Base-by-base conservation (phyloP, 2,113 vertebrate species). In the Hiodon alosoides region DNA sequence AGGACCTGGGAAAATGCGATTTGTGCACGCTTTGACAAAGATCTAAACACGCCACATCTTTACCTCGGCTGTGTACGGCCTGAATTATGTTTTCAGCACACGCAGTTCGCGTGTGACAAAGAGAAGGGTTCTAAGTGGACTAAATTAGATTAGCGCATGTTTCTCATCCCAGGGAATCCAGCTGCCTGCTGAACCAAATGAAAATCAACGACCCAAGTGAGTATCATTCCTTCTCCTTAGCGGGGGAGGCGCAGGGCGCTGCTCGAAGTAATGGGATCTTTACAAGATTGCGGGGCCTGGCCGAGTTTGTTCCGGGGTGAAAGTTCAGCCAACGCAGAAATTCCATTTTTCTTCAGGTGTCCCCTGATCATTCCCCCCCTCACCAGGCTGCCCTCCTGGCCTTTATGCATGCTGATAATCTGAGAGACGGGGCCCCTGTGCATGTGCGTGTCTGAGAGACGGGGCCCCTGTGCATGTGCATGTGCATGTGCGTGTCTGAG, bases 181-280 rank as follows among this genome's bases (percentile, higher is more conserved):
- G 57, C 46, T 17, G 66, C 10, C 74, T 62, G 6, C 16, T 5
- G 48, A 55, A 51, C 6, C 31, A 53, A 46, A 53, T 58, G 4
- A n/a, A 69, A 57, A 64, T 14, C 48, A 64, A 62, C 3, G 17
- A 9, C 0, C 3, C 11, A 62, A 53, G 5, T 2, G 57, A 71
- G 54, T n/a, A 55, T 71, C 52, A 55, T n/a, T 67, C 46, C 11
- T 5, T 2, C 48, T 51, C 11, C 62, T 58, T 14, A 9, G 2
- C 53, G 3, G 8, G 14, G 17, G 6, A 66, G 6, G 11, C 9
- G 62, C 64, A 47, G n/a, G 31, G 60, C 60, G 16, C 13, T 31
- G 14, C 11, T 16, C 11, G 4, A 3, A 13, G 9, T 71, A 61
- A 76, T 72, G 14, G 74, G 58, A 76, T 52, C 9, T 64, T 76